A percentile compares a stretch with the other conserved stretches of the same genome.
Evolutionary conservation across 2,888 invertebrate species (phyloP).

Genomic region (Drosophila subsilvestris): DNA sequence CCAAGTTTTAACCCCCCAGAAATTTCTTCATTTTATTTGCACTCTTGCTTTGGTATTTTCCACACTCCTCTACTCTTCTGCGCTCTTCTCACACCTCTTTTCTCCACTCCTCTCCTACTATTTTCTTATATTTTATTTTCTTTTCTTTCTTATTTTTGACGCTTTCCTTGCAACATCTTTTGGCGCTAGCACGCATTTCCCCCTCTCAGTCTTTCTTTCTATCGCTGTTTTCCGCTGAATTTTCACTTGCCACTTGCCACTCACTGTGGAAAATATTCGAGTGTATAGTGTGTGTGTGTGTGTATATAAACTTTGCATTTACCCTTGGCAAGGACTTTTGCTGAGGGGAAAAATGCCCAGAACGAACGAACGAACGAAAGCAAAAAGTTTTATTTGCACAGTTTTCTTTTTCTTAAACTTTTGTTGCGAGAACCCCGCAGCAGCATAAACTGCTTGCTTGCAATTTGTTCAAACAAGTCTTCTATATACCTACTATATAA

Average conservation of each 20-base stretch:
- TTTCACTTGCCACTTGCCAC: slow-evolving; percentile 43
- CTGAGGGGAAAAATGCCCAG: slow-evolving; percentile 50
- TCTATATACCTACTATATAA: slow-evolving; percentile 35
- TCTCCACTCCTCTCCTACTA: slow-evolving; percentile 5
- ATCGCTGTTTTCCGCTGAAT: slow-evolving; percentile 5
- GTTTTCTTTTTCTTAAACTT: slow-evolving; percentile 74
- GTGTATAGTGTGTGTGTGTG: slow-evolving; percentile 28
- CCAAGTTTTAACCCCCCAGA: slow-evolving; percentile 39
- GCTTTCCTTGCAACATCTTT: slow-evolving; percentile 68
- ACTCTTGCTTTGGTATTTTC: slow-evolving; percentile 67
- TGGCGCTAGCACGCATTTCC: slow-evolving; percentile 62
- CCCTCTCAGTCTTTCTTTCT: not conserved
- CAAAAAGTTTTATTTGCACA: slow-evolving; percentile 80
- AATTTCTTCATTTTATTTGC: slow-evolving; percentile 71
- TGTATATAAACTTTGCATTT: slow-evolving; percentile 79
- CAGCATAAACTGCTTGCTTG: slow-evolving; percentile 74
- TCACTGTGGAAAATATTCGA: slow-evolving; percentile 13
- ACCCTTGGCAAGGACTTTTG: slow-evolving; percentile 82
- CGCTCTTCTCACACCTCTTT: slow-evolving; percentile 16
- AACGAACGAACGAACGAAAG: slow-evolving; percentile 64
- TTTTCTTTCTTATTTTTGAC: slow-evolving; percentile 48
- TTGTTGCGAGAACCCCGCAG: slow-evolving; percentile 57
- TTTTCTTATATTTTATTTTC: slow-evolving; percentile 53
- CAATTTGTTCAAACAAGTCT: slow-evolving; percentile 71
- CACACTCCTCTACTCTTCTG: not conserved